phyloP scores from a whole-genome alignment of 2,113 vertebrate genomes.

The Etheostoma spectabile region DNA sequence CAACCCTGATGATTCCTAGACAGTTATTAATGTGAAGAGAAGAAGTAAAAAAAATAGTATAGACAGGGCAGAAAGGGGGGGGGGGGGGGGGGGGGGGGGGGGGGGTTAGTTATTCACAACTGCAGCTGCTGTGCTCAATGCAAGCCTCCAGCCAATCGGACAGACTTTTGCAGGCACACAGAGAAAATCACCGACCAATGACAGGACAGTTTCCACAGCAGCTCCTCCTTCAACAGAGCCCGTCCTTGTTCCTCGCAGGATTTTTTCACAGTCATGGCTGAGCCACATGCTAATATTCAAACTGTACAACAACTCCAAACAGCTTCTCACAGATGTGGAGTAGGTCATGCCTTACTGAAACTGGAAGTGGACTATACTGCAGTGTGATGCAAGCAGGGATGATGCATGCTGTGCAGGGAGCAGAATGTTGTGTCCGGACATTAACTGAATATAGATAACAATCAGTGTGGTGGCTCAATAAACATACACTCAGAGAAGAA shows the following conservation, averaged over 20 bases:
- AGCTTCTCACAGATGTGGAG: constrained; percentile 31
- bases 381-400: constrained; percentile 54
- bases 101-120: constrained; percentile 80
- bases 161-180: constrained; percentile 66
- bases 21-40: constrained; percentile 62
- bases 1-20: constrained; percentile 45
- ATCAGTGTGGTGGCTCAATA: constrained; percentile 58
- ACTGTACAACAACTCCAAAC: constrained; percentile 42
- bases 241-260: constrained; percentile 66
- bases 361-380: constrained; percentile 25
- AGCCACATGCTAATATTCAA: constrained; percentile 78
- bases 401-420: constrained; percentile 48
- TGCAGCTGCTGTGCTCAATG: constrained; percentile 83
- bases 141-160: constrained; percentile 78
- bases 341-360: constrained; percentile 16
- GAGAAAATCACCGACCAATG: constrained; percentile 80
- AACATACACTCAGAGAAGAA: constrained; percentile 20
- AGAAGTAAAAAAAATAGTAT: constrained; percentile 52
- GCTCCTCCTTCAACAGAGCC: constrained; percentile 70
- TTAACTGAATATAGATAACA: constrained; percentile 71
- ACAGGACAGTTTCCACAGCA: constrained; percentile 71
- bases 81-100: constrained; percentile 31
- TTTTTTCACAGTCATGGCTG: constrained; percentile 75
- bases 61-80: constrained; percentile 70
- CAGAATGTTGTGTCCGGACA: constrained; percentile 54